Conservation (phyloP, 2,113 vertebrate genomes). For the Osmerus eperlanus region DNA sequence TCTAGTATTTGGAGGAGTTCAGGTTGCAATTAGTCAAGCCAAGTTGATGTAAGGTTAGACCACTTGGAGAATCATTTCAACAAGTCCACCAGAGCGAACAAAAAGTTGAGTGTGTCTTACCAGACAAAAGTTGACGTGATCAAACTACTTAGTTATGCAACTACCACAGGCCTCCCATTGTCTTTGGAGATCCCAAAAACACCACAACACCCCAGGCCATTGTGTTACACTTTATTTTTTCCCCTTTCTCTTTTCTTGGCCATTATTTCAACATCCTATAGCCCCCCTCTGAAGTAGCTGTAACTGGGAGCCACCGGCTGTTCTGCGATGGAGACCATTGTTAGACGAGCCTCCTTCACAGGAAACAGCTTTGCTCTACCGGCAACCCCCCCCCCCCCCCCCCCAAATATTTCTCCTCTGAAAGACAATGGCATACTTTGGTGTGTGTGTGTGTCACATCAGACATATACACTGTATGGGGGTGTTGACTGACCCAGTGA, state of each 20-base stretch:
- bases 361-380: slow-evolving; percentile 68
- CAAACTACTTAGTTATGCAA: slow-evolving; percentile 35
- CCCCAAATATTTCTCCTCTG: slow-evolving; percentile 54
- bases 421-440: slow-evolving; percentile 67
- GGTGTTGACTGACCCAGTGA: background rate
- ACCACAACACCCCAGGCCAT: slow-evolving; percentile 42
- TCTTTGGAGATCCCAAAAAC: slow-evolving; percentile 41
- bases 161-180: slow-evolving; percentile 44
- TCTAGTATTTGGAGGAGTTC: too few species aligned
- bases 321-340: slow-evolving; percentile 56
- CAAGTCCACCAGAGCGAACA: slow-evolving; percentile 3
- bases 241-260: slow-evolving; percentile 54
- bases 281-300: slow-evolving; percentile 49
- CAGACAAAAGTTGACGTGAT: slow-evolving; percentile 24
- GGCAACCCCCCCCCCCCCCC: background rate
- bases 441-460: slow-evolving; percentile 40
- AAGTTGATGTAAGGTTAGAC: too few species aligned
- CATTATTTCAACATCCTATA: slow-evolving; percentile 65
- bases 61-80: too few species aligned
- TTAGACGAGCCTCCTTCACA: slow-evolving; percentile 51
- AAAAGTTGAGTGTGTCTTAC: slow-evolving; percentile 9
- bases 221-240: slow-evolving; percentile 59
- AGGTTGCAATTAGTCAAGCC: too few species aligned
- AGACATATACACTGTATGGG: slow-evolving; percentile 25
- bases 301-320: slow-evolving; percentile 52